These are phyloP conservation scores for Lagorchestes hirsutus DNA, from an alignment of 2,797 vertebrate species.

Conservation along the genomic window DNA sequence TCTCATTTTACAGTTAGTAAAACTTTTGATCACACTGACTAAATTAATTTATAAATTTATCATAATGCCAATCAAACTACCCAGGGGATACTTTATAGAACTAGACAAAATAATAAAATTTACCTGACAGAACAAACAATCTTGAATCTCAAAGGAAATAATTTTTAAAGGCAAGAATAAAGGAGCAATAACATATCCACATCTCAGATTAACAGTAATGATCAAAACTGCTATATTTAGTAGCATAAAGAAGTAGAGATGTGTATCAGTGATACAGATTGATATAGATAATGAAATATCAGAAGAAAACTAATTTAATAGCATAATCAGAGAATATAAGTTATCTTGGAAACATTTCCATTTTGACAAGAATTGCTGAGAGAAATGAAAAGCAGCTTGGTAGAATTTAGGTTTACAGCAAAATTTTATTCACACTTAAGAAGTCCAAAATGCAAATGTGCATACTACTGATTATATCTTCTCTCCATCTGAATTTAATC, in stretches of 20 bases:
- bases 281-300: background rate
- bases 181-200: background rate
- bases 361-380: background rate
- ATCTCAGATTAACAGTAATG: background rate
- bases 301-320: background rate
- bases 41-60: background rate
- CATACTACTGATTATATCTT: background rate
- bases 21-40: background rate
- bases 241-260: background rate
- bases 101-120: background rate
- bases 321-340: background rate
- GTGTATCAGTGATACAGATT: background rate
- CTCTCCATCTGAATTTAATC: background rate
- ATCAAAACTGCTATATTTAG: background rate
- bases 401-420: background rate
- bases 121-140: background rate
- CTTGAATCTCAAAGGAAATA: background rate
- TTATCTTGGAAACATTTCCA: background rate
- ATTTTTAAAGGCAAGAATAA: background rate
- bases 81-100: background rate
- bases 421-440: background rate
- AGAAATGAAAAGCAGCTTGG: background rate
- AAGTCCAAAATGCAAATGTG: background rate
- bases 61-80: background rate
- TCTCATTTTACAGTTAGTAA: background rate